phyloP scores from a whole-genome alignment of 2,113 vertebrate genomes.

The human region DNA sequence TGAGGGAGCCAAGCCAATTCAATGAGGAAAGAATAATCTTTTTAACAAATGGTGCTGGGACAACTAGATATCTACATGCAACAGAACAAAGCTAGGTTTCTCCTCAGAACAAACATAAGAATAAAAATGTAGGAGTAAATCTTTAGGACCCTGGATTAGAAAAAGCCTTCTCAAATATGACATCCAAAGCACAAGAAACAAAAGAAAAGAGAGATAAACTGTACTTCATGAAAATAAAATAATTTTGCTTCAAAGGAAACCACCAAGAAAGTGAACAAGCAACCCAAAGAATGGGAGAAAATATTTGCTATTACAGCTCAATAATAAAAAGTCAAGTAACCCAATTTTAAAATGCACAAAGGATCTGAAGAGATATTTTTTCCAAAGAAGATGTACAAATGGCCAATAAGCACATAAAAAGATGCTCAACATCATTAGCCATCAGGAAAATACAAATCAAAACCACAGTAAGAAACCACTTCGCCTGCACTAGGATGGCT shows the following conservation, averaged over 20 bases:
- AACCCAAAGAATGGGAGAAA: not conserved
- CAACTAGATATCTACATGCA: not conserved
- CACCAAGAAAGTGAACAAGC: not conserved
- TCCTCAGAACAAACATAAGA: not conserved
- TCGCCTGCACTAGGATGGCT: not conserved
- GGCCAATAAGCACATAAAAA: not conserved
- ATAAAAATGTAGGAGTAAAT: not conserved
- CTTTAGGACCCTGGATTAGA: not conserved
- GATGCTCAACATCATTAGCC: not conserved
- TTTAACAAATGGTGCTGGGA: not conserved
- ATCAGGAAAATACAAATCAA: not conserved
- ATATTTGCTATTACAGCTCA: not conserved
- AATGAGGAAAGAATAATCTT: not conserved
- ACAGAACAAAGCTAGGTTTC: not conserved
- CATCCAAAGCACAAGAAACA: not conserved
- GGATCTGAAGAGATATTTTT: not conserved
- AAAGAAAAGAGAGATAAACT: not conserved
- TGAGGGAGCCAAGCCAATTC: not conserved
- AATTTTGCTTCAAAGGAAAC: not conserved
- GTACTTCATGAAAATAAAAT: not conserved
- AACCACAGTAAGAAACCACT: not conserved
- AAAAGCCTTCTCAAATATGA: not conserved
- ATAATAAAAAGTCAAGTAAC: not conserved
- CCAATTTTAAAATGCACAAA: not conserved
- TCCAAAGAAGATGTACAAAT: not conserved